phyloP scores from a whole-genome alignment of 1,140 invertebrate genomes.

The Nebria ingens region DNA sequence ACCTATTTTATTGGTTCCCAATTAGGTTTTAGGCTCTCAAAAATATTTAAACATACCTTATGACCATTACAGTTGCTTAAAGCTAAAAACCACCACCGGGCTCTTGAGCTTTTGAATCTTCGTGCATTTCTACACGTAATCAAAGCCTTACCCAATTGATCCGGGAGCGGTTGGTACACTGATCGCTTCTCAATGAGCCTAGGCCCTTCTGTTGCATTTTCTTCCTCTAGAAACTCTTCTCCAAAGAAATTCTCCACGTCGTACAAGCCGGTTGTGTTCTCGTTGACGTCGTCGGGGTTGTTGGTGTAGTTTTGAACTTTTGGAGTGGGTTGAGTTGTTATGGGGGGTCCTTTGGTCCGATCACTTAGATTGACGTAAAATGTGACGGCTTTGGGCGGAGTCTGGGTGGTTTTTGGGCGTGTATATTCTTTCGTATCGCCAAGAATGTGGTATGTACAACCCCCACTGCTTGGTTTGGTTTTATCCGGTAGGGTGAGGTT shows the following conservation, averaged over 20 bases:
- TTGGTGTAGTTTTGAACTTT: not conserved
- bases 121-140: slow-evolving; percentile 47
- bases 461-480: slow-evolving; percentile 27
- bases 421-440: slow-evolving; percentile 23
- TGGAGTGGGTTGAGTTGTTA: not conserved
- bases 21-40: not conserved
- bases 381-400: slow-evolving; percentile 16
- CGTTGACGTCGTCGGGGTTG: slow-evolving; percentile 14
- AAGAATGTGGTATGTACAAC: slow-evolving; percentile 21
- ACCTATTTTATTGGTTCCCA: not conserved
- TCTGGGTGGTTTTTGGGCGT: slow-evolving; percentile 17
- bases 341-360: not conserved
- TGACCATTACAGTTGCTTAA: slow-evolving; percentile 57
- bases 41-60: slow-evolving; percentile 36
- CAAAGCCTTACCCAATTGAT: slow-evolving; percentile 11
- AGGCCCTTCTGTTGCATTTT: not conserved
- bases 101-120: slow-evolving; percentile 52
- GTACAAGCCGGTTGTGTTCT: not conserved
- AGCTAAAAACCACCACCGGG: slow-evolving; percentile 70
- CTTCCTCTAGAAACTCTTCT: not conserved
- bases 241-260: slow-evolving; percentile 1
- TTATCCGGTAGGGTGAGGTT: slow-evolving; percentile 51
- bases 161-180: not conserved
- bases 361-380: slow-evolving; percentile 22
- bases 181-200: not conserved